Evolutionary conservation across 1,140 invertebrate genomes (phyloP).

Genomic region (honey bee (Apis mellifera)): Amel_HAv3.1 CM009943.2:8554501-8555000

Average conservation of each 20-base stretch:
- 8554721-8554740: too few species aligned
- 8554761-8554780: slow-evolving; percentile 63
- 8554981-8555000: slow-evolving; percentile 57
- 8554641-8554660: slow-evolving; percentile 9
- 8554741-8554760: slow-evolving; percentile 16
- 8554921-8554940: slow-evolving; percentile 38
- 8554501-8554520: too few species aligned
- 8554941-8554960: slow-evolving; percentile 44
- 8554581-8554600: background rate
- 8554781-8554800: slow-evolving; percentile 56
- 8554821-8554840: slow-evolving; percentile 51
- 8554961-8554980: slow-evolving; percentile 65
- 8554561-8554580: slow-evolving; percentile 22
- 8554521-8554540: background rate
- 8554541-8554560: slow-evolving; percentile 27
- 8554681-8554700: background rate
- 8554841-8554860: slow-evolving; percentile 46
- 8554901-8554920: slow-evolving; percentile 40
- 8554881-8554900: background rate
- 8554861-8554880: slow-evolving; percentile 59
- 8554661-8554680: slow-evolving; percentile 45
- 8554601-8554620: slow-evolving; percentile 33
- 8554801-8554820: slow-evolving; percentile 28
- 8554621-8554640: slow-evolving; percentile 33
- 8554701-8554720: background rate